A percentile compares a stretch with the other conserved stretches of the same genome.
These are phyloP conservation scores for Hippocampus comes DNA, from an alignment of 2,113 vertebrate genomes.

Conservation along the genomic window DNA sequence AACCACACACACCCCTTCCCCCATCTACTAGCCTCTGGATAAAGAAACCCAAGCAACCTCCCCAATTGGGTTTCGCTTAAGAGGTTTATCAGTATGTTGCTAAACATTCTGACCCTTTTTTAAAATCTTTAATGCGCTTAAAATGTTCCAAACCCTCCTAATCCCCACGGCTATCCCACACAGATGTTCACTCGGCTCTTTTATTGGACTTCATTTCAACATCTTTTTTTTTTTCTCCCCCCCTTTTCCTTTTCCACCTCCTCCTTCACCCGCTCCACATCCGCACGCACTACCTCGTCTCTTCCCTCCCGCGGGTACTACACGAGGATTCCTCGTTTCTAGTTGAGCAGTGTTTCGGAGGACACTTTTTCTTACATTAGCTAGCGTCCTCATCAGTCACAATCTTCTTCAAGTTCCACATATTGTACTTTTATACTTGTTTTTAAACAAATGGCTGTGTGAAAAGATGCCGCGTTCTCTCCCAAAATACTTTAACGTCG, in stretches of 20 bases:
- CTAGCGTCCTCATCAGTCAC: neutral
- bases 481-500: constrained; percentile 8
- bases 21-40: constrained; percentile 60
- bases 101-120: constrained; percentile 79
- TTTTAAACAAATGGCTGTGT: too few species aligned
- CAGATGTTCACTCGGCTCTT: constrained; percentile 74
- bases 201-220: constrained; percentile 73
- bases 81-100: constrained; percentile 77
- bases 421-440: neutral
- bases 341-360: constrained; percentile 42
- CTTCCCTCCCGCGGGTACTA: constrained; percentile 14
- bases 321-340: constrained; percentile 49
- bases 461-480: too few species aligned
- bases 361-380: constrained; percentile 10
- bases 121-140: constrained; percentile 81
- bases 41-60: constrained; percentile 66
- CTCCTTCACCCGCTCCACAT: constrained; percentile 19
- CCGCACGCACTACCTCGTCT: constrained; percentile 3
- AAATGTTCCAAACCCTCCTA: constrained; percentile 77
- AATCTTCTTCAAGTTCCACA: neutral
- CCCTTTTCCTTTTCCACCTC: constrained; percentile 11
- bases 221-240: constrained; percentile 23
- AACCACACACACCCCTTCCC: neutral
- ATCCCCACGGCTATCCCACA: constrained; percentile 74
- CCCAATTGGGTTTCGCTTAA: constrained; percentile 74